Evolutionary conservation across 1,140 invertebrate genomes (phyloP).

Genomic region (Chlorops oryzae): DNA sequence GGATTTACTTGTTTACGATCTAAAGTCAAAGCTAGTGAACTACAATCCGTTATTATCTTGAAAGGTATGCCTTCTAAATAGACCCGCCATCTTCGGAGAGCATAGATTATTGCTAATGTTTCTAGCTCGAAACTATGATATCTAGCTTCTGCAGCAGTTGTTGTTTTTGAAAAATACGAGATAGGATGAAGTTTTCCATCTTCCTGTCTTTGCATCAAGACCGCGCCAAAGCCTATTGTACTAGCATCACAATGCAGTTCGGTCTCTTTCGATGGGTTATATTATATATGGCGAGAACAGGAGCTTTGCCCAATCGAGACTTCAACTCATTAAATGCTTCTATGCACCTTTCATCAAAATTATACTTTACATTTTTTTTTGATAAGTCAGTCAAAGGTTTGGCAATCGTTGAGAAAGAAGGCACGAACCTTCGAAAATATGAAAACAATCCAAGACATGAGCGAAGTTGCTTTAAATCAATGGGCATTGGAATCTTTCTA

Average conservation of each 20-base stretch:
- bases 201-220: constrained; percentile 21
- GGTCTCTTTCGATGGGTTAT: too few relatives aligned
- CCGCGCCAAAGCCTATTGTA: constrained; percentile 19
- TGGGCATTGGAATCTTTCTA: too few relatives aligned
- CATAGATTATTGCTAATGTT: constrained; percentile 46
- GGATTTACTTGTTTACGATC: constrained; percentile 23
- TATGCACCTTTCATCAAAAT: neutral
- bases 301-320: too few relatives aligned
- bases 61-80: constrained; percentile 46
- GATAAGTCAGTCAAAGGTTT: constrained; percentile 22
- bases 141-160: constrained; percentile 41
- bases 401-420: constrained; percentile 24
- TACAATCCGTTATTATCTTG: constrained; percentile 35
- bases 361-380: constrained; percentile 12
- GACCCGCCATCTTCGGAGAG: constrained; percentile 22
- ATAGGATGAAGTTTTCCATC: constrained; percentile 10
- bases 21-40: constrained; percentile 24
- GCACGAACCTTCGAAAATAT: constrained; percentile 38
- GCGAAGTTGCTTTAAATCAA: too few relatives aligned
- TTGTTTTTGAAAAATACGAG: constrained; percentile 23
- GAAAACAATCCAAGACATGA: too few relatives aligned
- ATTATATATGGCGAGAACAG: too few relatives aligned
- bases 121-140: constrained; percentile 49
- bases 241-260: constrained; percentile 27
- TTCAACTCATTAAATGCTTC: constrained; percentile 15